Conservation (phyloP, 2,797 vertebrate species). For the Lithobates pipiens region DNA sequence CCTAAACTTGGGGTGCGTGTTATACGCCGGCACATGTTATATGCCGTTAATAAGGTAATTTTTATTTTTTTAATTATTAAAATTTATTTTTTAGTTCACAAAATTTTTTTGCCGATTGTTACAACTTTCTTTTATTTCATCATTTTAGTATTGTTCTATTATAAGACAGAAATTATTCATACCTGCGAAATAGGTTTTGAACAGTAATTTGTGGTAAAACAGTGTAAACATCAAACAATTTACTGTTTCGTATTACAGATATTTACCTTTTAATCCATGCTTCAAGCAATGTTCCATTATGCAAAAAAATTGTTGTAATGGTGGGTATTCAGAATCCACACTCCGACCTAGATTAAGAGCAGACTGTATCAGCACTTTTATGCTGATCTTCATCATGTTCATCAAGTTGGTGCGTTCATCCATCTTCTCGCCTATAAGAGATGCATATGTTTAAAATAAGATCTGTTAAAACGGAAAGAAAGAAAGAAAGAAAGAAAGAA, state of each 20-base stretch:
- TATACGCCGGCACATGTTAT: too few species aligned
- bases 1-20: too few species aligned
- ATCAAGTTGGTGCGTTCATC: constrained; percentile 94
- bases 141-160: too few species aligned
- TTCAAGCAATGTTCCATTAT: constrained; percentile 97
- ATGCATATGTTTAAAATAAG: not conserved
- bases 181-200: not conserved
- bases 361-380: constrained; percentile 95
- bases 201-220: not conserved
- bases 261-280: constrained; percentile 92
- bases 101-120: too few species aligned
- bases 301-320: constrained; percentile 96
- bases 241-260: not conserved
- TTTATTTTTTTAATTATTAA: too few species aligned
- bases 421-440: constrained; percentile 68
- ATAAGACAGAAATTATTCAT: too few species aligned
- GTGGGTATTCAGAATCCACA: constrained; percentile 91
- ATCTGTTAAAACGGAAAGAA: too few species aligned
- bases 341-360: constrained; percentile 92
- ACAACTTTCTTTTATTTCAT: too few species aligned
- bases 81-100: too few species aligned
- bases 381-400: constrained; percentile 97
- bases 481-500: too few species aligned
- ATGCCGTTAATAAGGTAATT: too few species aligned
- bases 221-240: not conserved